These are phyloP conservation scores for Nixonia krombeini DNA, from an alignment of 1,140 invertebrate species.

Conservation along the genomic window DNA sequence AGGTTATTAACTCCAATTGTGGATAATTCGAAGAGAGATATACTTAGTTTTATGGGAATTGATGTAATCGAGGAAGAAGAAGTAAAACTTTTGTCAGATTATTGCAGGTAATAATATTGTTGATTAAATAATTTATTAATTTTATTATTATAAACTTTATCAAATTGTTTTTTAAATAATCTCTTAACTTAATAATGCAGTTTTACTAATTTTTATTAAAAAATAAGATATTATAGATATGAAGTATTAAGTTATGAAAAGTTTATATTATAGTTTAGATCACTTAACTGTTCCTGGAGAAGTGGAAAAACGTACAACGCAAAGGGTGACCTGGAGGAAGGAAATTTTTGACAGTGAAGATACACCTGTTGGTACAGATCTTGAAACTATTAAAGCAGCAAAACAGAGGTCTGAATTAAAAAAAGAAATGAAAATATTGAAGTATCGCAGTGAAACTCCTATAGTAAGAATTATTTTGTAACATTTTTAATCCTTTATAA, in stretches of 20 bases:
- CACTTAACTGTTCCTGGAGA: slow-evolving; percentile 37
- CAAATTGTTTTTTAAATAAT: neutral
- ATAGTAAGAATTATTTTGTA: slow-evolving; percentile 24
- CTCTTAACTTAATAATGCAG: neutral
- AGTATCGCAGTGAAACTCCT: slow-evolving; percentile 35
- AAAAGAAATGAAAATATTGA: slow-evolving; percentile 30
- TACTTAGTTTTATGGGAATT: slow-evolving; percentile 19
- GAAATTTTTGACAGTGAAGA: slow-evolving; percentile 38
- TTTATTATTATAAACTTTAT: neutral
- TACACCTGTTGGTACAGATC: slow-evolving; percentile 19
- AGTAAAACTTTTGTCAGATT: slow-evolving; percentile 24
- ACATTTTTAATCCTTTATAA: neutral
- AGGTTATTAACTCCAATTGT: neutral
- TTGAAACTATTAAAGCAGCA: slow-evolving; percentile 26
- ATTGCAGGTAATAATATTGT: slow-evolving; percentile 27
- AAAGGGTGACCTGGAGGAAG: slow-evolving; percentile 38
- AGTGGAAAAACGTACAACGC: slow-evolving; percentile 38
- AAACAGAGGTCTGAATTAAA: slow-evolving; percentile 15
- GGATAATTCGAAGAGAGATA: neutral
- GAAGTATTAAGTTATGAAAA: neutral
- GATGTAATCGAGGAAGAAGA: slow-evolving; percentile 7
- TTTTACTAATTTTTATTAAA: neutral
- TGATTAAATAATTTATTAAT: neutral
- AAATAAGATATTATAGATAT: neutral
- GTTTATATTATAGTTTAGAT: slow-evolving; percentile 20